Conservation (phyloP, 2,797 vertebrate species). For the Micrastur ruficollis region DNA sequence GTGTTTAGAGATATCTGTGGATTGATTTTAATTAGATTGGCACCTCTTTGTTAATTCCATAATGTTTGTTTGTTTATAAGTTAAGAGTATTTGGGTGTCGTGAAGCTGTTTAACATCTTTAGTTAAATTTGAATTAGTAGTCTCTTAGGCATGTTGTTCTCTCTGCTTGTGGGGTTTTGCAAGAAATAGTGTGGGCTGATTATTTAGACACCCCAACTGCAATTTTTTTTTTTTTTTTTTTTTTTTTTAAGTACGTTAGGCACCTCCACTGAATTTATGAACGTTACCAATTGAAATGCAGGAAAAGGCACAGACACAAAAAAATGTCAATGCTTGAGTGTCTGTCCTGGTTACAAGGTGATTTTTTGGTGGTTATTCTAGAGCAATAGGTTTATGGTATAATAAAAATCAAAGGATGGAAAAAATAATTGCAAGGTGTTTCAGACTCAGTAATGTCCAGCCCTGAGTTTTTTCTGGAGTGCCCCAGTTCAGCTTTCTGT, state of each 20-base stretch:
- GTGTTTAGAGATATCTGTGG: not conserved
- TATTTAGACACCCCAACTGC: not conserved
- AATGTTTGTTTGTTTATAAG: slow-evolving; percentile 17
- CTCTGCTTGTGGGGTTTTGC: not conserved
- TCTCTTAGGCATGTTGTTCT: not conserved
- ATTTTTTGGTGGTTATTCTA: not conserved
- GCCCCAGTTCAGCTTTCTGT: not conserved
- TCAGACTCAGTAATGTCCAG: fast-evolving
- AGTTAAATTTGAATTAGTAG: not conserved
- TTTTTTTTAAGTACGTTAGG: not conserved
- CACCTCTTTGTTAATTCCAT: slow-evolving; percentile 37
- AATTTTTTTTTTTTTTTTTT: not conserved
- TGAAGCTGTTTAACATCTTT: not conserved
- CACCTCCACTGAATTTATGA: not conserved
- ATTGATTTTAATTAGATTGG: slow-evolving; percentile 53
- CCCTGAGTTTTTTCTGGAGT: not conserved
- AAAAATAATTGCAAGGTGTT: not conserved
- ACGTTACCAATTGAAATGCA: fast-evolving
- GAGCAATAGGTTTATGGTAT: not conserved
- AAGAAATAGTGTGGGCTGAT: not conserved
- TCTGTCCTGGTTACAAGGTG: not conserved
- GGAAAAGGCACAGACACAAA: not conserved
- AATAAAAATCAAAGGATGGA: not conserved
- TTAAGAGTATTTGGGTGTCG: slow-evolving; percentile 1
- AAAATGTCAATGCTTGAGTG: not conserved